Base-by-base conservation (phyloP, 2,888 invertebrate species). In the Conchocele bisecta region DNA sequence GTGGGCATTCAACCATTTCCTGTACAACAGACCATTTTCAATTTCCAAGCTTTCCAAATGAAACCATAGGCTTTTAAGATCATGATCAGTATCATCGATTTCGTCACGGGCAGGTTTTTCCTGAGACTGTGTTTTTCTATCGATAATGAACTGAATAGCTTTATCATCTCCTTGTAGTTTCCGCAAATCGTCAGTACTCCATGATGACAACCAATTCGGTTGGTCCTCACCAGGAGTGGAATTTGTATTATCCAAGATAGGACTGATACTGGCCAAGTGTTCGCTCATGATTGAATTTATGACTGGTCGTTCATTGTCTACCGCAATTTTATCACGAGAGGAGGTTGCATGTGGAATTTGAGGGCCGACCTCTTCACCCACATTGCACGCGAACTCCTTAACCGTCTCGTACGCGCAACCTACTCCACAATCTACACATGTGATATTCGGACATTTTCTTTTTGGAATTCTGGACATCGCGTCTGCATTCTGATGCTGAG, bases 401-500 rank as follows among this genome's bases (percentile, higher is more conserved):
- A 33, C 15, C 51, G 4, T 22, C 17, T 28, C 33, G 35, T 51
- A 31, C 33, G 51, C 4, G 15, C 22, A 31, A 3, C 13, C 31
- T 20, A n/a, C n/a, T n/a, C 20, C 9, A 15, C 51, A 51, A 5
- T 51, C 51, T 1, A 13, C 7, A 31, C 51, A 51, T 2, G n/a
- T 9, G 3, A 3, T 5, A 20, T 51, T 51, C 6, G 51, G 51
- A 31, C 51, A 31, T 31, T 31, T 51, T n/a, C 51, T 31, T 63
- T 61, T 24, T 54, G 75, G 71, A 24, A 54, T 60, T 51, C 67
- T 51, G 22, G 63, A 63, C 17, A 75, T 31, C 17, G 57, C 53
- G 22, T 75, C 70, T 29, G 61, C 53, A 31, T 75, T 71, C 11
- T 37, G 22, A 37, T 76, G 72, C 39, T 61, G 57, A n/a, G 42